These are phyloP conservation scores for Temnothorax rugatulus DNA, from an alignment of 2,888 invertebrate species.

Conservation along the genomic window DNA sequence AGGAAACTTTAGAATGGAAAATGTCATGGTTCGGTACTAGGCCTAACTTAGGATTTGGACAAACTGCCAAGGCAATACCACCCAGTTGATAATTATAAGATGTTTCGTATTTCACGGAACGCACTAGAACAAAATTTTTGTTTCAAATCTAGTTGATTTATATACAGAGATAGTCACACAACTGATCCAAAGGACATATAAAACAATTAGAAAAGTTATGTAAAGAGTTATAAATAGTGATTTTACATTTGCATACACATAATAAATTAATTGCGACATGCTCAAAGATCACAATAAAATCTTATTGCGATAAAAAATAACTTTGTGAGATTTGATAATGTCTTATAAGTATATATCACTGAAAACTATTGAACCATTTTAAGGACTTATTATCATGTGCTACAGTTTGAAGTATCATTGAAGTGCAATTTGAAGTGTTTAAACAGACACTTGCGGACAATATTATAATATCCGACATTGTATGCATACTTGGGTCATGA, in stretches of 20 bases:
- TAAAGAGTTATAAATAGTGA: background rate
- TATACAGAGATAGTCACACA: background rate
- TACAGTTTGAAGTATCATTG: background rate
- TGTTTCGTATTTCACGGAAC: conserved; percentile 29
- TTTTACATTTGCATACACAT: conserved; percentile 23
- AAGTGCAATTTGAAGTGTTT: conserved; percentile 15
- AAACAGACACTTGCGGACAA: background rate
- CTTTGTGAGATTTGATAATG: conserved; percentile 5
- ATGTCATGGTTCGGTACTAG: conserved; percentile 91
- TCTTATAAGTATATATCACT: background rate
- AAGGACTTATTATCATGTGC: background rate
- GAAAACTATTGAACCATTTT: background rate
- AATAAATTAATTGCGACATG: conserved; percentile 15
- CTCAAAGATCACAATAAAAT: background rate
- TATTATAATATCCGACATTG: conserved; percentile 9
- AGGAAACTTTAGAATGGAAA: conserved; percentile 92
- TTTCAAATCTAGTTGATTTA: background rate
- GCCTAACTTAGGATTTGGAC: conserved; percentile 88
- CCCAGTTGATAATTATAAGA: conserved; percentile 87
- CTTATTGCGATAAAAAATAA: background rate
- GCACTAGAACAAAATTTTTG: background rate
- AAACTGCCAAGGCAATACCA: conserved; percentile 88
- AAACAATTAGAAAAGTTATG: conserved; percentile 19
- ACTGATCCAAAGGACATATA: conserved; percentile 33
- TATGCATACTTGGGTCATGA: background rate